A percentile compares a stretch with the other conserved stretches of the same genome.
Conservation (phyloP, 2,888 invertebrate genomes). For the Dione vanillae region DNA sequence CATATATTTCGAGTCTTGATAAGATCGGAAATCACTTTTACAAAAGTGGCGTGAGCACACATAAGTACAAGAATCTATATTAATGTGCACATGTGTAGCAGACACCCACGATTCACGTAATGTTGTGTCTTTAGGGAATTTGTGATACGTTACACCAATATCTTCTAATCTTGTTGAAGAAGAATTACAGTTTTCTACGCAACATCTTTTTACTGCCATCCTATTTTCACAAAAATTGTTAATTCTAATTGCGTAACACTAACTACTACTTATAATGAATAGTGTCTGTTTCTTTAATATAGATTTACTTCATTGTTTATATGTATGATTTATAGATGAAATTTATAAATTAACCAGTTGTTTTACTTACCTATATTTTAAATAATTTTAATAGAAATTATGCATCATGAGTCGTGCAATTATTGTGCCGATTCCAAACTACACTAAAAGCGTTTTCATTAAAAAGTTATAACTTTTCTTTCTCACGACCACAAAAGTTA, state of each 20-base stretch:
- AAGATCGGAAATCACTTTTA: slow-evolving; percentile 88
- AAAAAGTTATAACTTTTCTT: background rate
- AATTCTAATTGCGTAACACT: slow-evolving; percentile 25
- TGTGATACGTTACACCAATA: slow-evolving; percentile 90
- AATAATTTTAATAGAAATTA: background rate
- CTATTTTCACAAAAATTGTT: slow-evolving; percentile 50
- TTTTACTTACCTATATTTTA: slow-evolving; percentile 19
- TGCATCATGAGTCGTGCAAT: background rate
- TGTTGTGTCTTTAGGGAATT: slow-evolving; percentile 87
- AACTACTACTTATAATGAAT: slow-evolving; percentile 1
- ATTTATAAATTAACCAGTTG: background rate
- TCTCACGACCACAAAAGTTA: background rate
- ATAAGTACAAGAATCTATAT: slow-evolving; percentile 83
- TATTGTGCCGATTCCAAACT: slow-evolving; percentile 4
- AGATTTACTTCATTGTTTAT: background rate
- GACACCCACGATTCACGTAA: slow-evolving; percentile 86
- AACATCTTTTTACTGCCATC: slow-evolving; percentile 86
- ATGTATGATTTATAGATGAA: background rate
- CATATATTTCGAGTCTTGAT: slow-evolving; percentile 88
- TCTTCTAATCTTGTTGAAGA: slow-evolving; percentile 86
- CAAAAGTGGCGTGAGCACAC: slow-evolving; percentile 91
- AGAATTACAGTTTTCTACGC: slow-evolving; percentile 85
- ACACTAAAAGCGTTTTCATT: background rate
- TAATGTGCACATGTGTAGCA: slow-evolving; percentile 84
- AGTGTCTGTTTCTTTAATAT: background rate